A percentile compares a stretch with the other conserved stretches of the same genome.
These are phyloP conservation scores for Strigops habroptila DNA, from an alignment of 2,113 vertebrate species.

Conservation along the genomic window DNA sequence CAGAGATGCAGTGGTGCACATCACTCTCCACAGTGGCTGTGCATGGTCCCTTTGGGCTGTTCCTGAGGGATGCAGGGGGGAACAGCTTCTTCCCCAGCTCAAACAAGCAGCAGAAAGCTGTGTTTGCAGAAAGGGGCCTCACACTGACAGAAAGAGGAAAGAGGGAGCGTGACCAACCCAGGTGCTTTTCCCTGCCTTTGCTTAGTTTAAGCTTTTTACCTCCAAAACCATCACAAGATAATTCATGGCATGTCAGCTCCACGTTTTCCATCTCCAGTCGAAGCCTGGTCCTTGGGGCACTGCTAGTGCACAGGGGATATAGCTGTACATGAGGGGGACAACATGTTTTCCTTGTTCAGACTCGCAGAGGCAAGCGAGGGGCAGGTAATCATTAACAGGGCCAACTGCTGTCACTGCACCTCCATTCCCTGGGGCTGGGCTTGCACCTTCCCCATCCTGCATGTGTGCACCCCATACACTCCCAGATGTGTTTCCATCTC, in stretches of 20 bases:
- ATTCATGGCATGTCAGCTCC: neutral
- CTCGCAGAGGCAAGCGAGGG: neutral
- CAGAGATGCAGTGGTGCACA: neutral
- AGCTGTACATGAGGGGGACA: accelerated
- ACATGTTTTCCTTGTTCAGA: neutral
- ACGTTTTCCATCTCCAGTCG: neutral
- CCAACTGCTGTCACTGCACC: neutral
- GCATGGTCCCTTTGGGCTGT: neutral
- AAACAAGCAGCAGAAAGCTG: neutral
- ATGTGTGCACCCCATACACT: accelerated
- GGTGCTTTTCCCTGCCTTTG: neutral
- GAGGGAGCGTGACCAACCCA: neutral
- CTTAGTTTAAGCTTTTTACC: neutral
- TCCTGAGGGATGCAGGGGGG: neutral
- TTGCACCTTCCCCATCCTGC: neutral
- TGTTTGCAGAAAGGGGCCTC: neutral
- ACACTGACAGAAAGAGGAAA: neutral
- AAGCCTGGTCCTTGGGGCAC: neutral
- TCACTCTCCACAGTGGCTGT: neutral
- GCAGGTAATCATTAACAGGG: neutral
- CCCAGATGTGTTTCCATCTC: neutral
- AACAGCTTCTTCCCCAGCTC: neutral
- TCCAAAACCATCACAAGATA: neutral
- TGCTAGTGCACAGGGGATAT: neutral
- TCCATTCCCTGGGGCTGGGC: neutral